These are phyloP conservation scores for Coelopa frigida DNA, from an alignment of 1,140 invertebrate species.

Conservation along the genomic window DNA sequence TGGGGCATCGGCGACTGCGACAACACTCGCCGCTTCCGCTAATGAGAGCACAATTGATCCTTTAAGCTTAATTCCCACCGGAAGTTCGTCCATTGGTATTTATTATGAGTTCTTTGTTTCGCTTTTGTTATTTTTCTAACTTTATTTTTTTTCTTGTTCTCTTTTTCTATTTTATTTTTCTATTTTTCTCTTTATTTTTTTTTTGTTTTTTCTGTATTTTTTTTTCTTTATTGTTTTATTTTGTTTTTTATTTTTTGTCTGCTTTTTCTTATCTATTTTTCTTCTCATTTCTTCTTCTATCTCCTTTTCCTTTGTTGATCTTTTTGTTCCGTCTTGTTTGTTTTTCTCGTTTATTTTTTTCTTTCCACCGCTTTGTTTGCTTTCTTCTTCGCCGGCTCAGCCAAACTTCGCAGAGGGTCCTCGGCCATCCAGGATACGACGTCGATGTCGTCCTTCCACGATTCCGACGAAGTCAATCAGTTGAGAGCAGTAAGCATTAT, in stretches of 20 bases:
- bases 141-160: conserved; percentile 11
- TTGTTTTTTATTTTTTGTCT: conserved; percentile 10
- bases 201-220: conserved; percentile 3
- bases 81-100: conserved; percentile 33
- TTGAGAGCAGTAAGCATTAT: conserved; percentile 43
- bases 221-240: conserved; percentile 3
- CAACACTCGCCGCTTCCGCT: conserved; percentile 8
- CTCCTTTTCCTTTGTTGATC: too few relatives aligned
- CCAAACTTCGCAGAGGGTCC: too few relatives aligned
- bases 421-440: too few relatives aligned
- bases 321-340: too few relatives aligned
- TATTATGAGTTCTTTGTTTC: conserved; percentile 7
- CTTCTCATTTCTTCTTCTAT: too few relatives aligned
- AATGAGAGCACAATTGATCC: conserved; percentile 24
- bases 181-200: conserved; percentile 11
- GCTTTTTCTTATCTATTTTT: too few relatives aligned
- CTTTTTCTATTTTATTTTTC: conserved; percentile 12
- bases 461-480: conserved; percentile 43
- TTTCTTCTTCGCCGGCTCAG: too few relatives aligned
- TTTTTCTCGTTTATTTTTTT: too few relatives aligned
- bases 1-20: conserved; percentile 14
- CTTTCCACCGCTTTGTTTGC: too few relatives aligned
- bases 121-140: conserved; percentile 10
- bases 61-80: conserved; percentile 38
- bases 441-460: too few relatives aligned